Conservation (phyloP, 1,140 invertebrate genomes). For the Dysdera silvatica region DNA sequence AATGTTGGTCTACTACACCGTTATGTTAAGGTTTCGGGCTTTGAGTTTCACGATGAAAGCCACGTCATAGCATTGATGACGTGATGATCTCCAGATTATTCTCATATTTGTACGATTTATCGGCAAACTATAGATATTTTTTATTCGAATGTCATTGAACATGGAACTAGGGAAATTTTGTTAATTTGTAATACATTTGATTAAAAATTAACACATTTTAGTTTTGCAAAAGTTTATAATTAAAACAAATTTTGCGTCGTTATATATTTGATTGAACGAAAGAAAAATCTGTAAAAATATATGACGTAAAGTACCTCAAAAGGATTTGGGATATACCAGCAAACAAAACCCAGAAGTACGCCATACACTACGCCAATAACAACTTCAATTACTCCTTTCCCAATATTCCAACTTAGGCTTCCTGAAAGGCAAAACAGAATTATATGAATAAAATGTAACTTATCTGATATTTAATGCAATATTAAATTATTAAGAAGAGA, state of each 20-base stretch:
- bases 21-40: too few species aligned
- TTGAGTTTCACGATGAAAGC: too few species aligned
- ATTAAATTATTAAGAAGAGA: not conserved
- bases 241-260: not conserved
- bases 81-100: too few species aligned
- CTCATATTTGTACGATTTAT: too few species aligned
- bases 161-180: too few species aligned
- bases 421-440: constrained; percentile 30
- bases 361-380: constrained; percentile 40
- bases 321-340: constrained; percentile 31
- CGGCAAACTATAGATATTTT: too few species aligned
- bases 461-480: not conserved
- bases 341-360: constrained; percentile 33
- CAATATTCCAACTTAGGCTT: constrained; percentile 42
- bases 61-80: too few species aligned
- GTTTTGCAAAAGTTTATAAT: too few species aligned
- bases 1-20: too few species aligned
- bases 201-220: too few species aligned
- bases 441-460: not conserved
- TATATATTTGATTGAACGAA: not conserved
- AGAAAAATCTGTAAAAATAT: not conserved
- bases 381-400: constrained; percentile 43
- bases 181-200: too few species aligned
- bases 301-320: constrained; percentile 16
- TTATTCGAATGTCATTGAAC: too few species aligned